These are phyloP conservation scores for Zaprionus taronus DNA, from an alignment of 1,140 invertebrate species.

Conservation along the genomic window DNA sequence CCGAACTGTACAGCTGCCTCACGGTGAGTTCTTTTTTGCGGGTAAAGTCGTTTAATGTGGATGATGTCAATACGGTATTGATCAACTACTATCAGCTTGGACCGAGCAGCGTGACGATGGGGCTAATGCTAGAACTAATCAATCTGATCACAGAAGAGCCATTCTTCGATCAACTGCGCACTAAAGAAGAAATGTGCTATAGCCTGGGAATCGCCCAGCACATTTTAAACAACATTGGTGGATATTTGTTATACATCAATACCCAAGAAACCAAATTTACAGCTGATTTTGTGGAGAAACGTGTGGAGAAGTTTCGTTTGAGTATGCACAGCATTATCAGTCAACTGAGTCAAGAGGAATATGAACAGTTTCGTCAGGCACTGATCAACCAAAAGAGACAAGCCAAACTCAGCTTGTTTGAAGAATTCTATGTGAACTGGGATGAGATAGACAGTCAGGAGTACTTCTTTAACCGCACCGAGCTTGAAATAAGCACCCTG, in stretches of 20 bases:
- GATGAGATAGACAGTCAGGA: constrained; percentile 88
- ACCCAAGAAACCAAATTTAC: constrained; percentile 90
- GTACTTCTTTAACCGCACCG: constrained; percentile 88
- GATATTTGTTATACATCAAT: constrained; percentile 89
- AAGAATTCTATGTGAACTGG: constrained; percentile 91
- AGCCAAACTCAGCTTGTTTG: constrained; percentile 89
- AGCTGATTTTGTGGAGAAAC: constrained; percentile 88
- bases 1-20: constrained; percentile 86
- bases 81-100: constrained; percentile 96
- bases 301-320: constrained; percentile 90
- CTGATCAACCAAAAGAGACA: constrained; percentile 90
- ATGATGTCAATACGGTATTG: constrained; percentile 92
- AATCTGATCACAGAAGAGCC: constrained; percentile 93
- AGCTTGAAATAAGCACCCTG: constrained; percentile 46
- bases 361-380: constrained; percentile 87
- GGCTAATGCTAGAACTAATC: constrained; percentile 91
- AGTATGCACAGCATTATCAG: constrained; percentile 87
- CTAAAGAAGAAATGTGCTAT: constrained; percentile 95
- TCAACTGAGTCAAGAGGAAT: constrained; percentile 87
- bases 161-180: constrained; percentile 93
- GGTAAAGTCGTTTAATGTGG: constrained; percentile 88
- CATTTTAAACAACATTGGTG: constrained; percentile 89
- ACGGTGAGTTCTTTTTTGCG: constrained; percentile 88
- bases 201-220: constrained; percentile 88
- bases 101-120: constrained; percentile 86